Evolutionary conservation across 2,888 invertebrate species (phyloP), one percentile per base, ranked within the genome.

Genomic region (Tiphia femorata): DNA sequence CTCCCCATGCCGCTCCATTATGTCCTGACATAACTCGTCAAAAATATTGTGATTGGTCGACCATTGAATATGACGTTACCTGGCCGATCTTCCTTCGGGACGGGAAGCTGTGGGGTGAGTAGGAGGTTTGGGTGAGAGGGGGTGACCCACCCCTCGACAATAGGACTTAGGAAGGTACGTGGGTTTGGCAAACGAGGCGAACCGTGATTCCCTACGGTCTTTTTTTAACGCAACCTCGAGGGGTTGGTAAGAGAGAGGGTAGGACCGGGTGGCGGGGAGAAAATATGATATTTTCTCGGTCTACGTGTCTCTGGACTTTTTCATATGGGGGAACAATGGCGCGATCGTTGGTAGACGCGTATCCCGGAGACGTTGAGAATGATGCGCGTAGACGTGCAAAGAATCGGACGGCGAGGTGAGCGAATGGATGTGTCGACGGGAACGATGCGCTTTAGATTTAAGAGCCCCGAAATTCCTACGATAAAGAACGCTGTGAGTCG

Each of bases 11-110:
- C 20, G 47, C 40, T 43, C 77, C 70, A 80, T 81, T 81, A 78
- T 80, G 64, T 75, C 63, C 75, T 75, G 79, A 75, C 81, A 80
- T 80, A 83, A 82, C 80, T 82, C 78, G 81, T 83, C 81, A 82
- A 82, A 83, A 83, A 82, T 82, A 81, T 82, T 83, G 83, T 81
- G 83, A 83, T 83, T 82, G 80, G 83, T 69, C 62, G 70, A 58
- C 54, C 67, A 70, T 67, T 68, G 73, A 76, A 74, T 75, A 75
- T 79, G 82, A 80, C 78, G 78, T 79, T 80, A 81, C 79, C 77
- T 75, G 76, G 51, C 17, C 47, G 25, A 23, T 25, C 20, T 27
- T 49, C 47, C 42, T 21, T 25, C 42, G 40, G 44, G 44, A 52
- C 53, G 53, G 49, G 52, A 40, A 30, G 55, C 23, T 33, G 38